Percentiles rank a stretch among this genome's conserved stretches.
These are phyloP conservation scores for Cirrhinus molitorella DNA, from an alignment of 2,797 vertebrate species.

Conservation along the genomic window DNA sequence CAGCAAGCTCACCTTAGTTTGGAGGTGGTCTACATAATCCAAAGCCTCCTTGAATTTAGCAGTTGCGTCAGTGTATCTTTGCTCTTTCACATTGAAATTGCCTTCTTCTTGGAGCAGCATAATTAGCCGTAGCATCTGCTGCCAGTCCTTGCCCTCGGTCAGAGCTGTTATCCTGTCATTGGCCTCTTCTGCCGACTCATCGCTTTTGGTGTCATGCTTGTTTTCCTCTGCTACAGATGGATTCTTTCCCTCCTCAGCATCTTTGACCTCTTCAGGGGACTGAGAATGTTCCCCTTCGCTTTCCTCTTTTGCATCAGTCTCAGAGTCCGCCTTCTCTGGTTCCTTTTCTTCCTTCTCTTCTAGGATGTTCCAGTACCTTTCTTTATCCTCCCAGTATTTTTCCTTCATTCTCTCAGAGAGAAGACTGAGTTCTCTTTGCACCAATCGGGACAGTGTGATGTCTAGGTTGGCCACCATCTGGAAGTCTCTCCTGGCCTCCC, in stretches of 20 bases:
- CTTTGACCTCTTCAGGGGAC: conserved; percentile 12
- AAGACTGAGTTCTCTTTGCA: conserved; percentile 71
- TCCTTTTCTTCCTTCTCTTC: conserved; percentile 61
- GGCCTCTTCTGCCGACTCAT: conserved; percentile 35
- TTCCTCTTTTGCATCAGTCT: conserved; percentile 24
- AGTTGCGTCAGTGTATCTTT: conserved; percentile 71
- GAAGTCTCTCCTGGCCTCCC: conserved; percentile 72
- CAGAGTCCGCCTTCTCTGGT: conserved; percentile 42
- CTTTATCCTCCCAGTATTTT: conserved; percentile 86
- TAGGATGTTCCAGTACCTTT: conserved; percentile 83
- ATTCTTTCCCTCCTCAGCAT: conserved; percentile 31
- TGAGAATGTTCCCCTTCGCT: not conserved
- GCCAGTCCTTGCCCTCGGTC: conserved; percentile 76
- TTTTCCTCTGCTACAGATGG: conserved; percentile 30
- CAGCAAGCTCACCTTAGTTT: conserved; percentile 70
- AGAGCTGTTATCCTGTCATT: conserved; percentile 25
- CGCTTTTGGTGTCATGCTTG: conserved; percentile 14
- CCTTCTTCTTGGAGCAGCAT: conserved; percentile 81
- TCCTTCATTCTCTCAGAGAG: conserved; percentile 83
- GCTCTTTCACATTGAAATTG: conserved; percentile 77
- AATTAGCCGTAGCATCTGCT: conserved; percentile 80
- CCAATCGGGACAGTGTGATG: conserved; percentile 66
- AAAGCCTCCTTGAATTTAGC: conserved; percentile 78
- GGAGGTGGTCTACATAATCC: conserved; percentile 76
- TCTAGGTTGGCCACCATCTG: conserved; percentile 71